Evolutionary conservation across 2,113 vertebrate genomes (phyloP), one percentile per base, ranked within the genome.

Genomic region (Sinosuthora webbiana): DNA sequence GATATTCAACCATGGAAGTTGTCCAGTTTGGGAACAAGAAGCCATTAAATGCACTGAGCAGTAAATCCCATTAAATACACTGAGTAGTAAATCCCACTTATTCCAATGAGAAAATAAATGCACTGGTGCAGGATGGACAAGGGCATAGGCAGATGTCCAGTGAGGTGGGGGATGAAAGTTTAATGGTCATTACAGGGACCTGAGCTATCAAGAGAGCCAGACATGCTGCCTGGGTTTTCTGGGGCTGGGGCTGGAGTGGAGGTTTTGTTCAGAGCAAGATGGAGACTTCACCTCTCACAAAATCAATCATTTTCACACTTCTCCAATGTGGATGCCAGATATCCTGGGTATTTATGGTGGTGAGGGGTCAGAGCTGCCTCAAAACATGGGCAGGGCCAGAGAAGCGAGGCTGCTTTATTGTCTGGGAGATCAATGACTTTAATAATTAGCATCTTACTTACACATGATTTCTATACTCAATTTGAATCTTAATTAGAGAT

Each of bases 371-470:
- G 84, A 79, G 78, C 81, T 69, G 24, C 70, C 87, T 79, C 81
- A 50, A 50, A 89, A 79, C 52, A 80, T 1, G n/a, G 84, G 57
- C 74, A 76, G 74, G 65, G 65, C 31, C 74, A 64, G 81, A 22
- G 65, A 85, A 73, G 42, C 2, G 0, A 60, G 37, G 21, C 84
- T 85, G 89, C 91, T 89, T 91, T 91, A 94, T 95, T 94, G 94
- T 96, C 93, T 96, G 75, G 87, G 84, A 95, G 87, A 96, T 91
- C 91, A 95, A 95, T 73, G 96, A 88, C 91, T 95, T 95, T 90
- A 93, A 95, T 96, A 95, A 97, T 96, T 94, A 97, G 96, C 93
- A 85, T 95, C 93, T 96, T 96, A 89, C 95, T 97, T 96, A 95
- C 94, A 95, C 81, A 87, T 93, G 71, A 96, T 95, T 95, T 93